These are phyloP conservation scores for Torymus auratus DNA, from an alignment of 2,888 invertebrate species.

Conservation along the genomic window DNA sequence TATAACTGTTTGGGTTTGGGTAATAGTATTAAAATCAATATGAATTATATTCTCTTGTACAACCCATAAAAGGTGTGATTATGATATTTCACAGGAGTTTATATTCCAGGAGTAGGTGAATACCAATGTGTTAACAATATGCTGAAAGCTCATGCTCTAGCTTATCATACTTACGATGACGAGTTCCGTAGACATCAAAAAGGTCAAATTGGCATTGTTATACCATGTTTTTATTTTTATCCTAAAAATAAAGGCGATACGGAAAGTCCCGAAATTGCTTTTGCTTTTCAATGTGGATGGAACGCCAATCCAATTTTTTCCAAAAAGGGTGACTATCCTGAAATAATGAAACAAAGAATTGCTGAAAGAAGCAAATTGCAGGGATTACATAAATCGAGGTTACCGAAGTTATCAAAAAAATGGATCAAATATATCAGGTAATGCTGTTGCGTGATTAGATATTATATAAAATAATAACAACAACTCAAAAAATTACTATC, in stretches of 20 bases:
- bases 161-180: constrained; percentile 81
- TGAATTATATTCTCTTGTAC: too few species aligned
- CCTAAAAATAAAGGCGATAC: constrained; percentile 60
- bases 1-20: too few species aligned
- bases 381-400: constrained; percentile 75
- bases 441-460: too few species aligned
- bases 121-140: constrained; percentile 86
- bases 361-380: constrained; percentile 75
- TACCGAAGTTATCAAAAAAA: constrained; percentile 77
- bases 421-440: constrained; percentile 80
- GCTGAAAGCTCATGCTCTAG: constrained; percentile 85
- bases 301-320: constrained; percentile 77
- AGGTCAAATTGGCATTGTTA: constrained; percentile 75
- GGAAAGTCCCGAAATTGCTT: constrained; percentile 59
- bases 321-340: constrained; percentile 78
- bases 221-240: constrained; percentile 52
- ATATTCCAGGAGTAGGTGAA: constrained; percentile 73
- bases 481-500: too few species aligned
- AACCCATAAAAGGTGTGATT: neutral
- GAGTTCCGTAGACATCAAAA: constrained; percentile 79
- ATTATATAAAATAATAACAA: too few species aligned
- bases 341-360: constrained; percentile 77
- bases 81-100: neutral
- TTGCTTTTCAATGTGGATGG: constrained; percentile 77
- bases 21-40: too few species aligned